phyloP scores from a whole-genome alignment of 2,797 vertebrate species.

The Manis javanica region DNA sequence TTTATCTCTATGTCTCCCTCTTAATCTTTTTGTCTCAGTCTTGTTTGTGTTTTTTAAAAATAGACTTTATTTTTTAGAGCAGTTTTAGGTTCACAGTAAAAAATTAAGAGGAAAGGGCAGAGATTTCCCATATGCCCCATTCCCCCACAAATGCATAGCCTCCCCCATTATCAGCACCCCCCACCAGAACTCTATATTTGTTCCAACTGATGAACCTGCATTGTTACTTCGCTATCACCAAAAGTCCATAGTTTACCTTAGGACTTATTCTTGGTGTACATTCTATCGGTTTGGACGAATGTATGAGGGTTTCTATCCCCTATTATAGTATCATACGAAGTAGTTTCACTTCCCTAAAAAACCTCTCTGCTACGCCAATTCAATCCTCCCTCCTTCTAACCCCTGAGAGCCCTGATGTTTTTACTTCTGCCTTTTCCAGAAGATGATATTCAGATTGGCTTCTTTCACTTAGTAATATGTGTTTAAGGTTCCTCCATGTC shows the following conservation, averaged over 20 bases:
- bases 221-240: background rate
- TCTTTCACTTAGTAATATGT: slow-evolving; percentile 2
- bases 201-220: background rate
- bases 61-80: background rate
- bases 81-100: background rate
- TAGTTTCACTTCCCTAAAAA: background rate
- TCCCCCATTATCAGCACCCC: background rate
- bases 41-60: background rate
- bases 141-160: background rate
- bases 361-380: background rate
- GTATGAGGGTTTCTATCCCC: background rate
- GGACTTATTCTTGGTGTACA: background rate
- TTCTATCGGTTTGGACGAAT: background rate
- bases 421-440: slow-evolving; percentile 20
- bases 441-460: background rate
- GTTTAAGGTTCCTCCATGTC: background rate
- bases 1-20: background rate
- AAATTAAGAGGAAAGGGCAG: background rate
- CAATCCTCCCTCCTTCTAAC: background rate
- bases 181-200: background rate
- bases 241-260: background rate
- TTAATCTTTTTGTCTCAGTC: slow-evolving; percentile 16
- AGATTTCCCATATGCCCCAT: background rate
- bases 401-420: background rate
- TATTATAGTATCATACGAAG: background rate